Base-by-base conservation (phyloP, 1,140 invertebrate genomes). In the Onthophagus taurus region DNA sequence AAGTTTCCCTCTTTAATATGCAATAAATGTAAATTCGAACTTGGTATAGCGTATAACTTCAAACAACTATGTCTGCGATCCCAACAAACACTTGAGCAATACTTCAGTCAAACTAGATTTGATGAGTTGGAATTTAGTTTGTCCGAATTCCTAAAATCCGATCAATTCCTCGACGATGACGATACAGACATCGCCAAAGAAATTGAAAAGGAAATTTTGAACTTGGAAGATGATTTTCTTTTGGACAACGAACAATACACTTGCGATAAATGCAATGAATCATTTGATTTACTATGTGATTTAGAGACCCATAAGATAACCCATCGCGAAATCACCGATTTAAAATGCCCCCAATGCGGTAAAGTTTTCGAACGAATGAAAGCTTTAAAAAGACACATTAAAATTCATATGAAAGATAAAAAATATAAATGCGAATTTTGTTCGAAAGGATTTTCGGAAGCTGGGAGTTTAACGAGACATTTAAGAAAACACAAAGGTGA, bases 401-500 rank as follows among this genome's bases (percentile, higher is more conserved):
- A 45, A 14, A 54, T 50, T 24, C 55, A 57, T 44, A 45, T 57
- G 30, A 44, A 50, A 44, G 43, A 31, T 21, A 57, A 57, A 47
- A 50, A 48, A 29, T 57, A 54, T 47, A 23, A 37, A 29, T 41
- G 37, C 14, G 34, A 36, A 8, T 4, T 39, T 12, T 47, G 45
- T 16, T 19, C 41, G 9, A 47, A 38, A 18, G 19, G 21, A 9
- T 47, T 42, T 30, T 41, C 45, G 7, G 62, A 63, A 43, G 59
- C 58, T 26, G 61, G 60, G 36, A 64, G 61, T 45, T 51, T 70
- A 13, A 64, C 57, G 4, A 52, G 59, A 20, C 67, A 71, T 50
- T 47, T 61, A 38, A 50, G 66, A 20, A 58, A 61, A 29, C 67
- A 69, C 48, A 58, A 57, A 1, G 66, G 67, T 8, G 63, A 69